Conservation (phyloP, 2,888 invertebrate genomes). For the Hyposoter dolosus region DNA sequence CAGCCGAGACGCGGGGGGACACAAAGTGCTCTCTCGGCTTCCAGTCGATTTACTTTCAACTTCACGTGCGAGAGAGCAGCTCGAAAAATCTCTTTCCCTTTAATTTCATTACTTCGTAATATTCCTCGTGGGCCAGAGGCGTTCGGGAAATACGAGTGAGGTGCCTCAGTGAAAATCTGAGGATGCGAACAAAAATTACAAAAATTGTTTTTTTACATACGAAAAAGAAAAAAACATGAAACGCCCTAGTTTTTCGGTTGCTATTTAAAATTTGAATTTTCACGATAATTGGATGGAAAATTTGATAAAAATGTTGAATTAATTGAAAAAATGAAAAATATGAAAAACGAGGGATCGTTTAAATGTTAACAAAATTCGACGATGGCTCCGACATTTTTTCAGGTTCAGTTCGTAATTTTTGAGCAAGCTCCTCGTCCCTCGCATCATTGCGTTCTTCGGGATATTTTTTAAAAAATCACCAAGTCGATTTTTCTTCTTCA, state of each 20-base stretch:
- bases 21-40: conserved; percentile 40
- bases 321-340: too few relatives aligned
- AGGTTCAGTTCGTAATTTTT: too few relatives aligned
- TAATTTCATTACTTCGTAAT: conserved; percentile 47
- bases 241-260: not conserved
- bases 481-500: too few relatives aligned
- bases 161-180: not conserved
- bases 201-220: not conserved
- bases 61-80: conserved; percentile 54
- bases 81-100: conserved; percentile 39
- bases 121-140: conserved; percentile 2
- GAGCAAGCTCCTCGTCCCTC: too few relatives aligned
- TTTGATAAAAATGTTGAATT: too few relatives aligned
- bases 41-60: conserved; percentile 63
- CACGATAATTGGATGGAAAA: too few relatives aligned
- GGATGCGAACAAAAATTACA: not conserved
- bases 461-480: too few relatives aligned
- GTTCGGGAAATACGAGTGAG: not conserved
- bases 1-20: conserved; percentile 11
- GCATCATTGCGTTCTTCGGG: too few relatives aligned
- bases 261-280: too few relatives aligned
- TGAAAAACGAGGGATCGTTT: too few relatives aligned
- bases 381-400: too few relatives aligned
- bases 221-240: not conserved
- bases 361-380: too few relatives aligned